Base-by-base conservation (phyloP, 2,888 invertebrate genomes). In the Aspidapion aeneum region DNA sequence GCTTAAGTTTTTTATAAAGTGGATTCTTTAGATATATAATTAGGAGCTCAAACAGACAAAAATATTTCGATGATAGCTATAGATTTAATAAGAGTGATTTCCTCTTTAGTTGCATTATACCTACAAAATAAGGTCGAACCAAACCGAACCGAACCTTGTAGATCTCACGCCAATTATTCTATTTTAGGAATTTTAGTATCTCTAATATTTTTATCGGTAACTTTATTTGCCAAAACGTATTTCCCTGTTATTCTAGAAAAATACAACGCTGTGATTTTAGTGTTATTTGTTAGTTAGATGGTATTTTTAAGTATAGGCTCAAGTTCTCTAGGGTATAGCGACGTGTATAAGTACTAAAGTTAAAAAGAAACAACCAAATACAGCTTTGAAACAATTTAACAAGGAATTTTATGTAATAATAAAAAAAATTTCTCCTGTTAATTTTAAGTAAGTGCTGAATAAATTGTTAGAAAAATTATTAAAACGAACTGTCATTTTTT, bases 1-100 rank as follows among this genome's bases (percentile, higher is more conserved):
- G 88, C 89, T 0, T 82, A 90, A 1, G 85, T 86, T 1, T 90
- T 89, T 64, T 90, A 90, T 74, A 88, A 88, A 0, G 87, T 89
- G 57, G 82, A 85, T 69, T 86, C 89, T 57, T 83, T 89, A 57
- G 80, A 82, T 61, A 58, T 63, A 18, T 81, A 81, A 50, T 79
- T 89, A 0, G 85, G 87, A 0, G 81, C 82, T 22, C 82, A 82
- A 1, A 80, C 88, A 21, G 83, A 89, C 73, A 86, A 86, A 58
- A 88, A 89, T 69, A 74, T 86, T 63, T 87, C 85, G 9, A 88
- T 88, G 75, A 76, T 88, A 1, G 78, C 86, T 1, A 85, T 90
- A 62, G 90, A 90, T 71, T 70, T 81, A 1, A 81, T 88, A 9
- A 81, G 90, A 62, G 80, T 88, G 1, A 64, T 85, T 0, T 84